Percentiles rank a stretch among this genome's conserved stretches.
Evolutionary conservation across 2,888 invertebrate species (phyloP).

Genomic region (Melinaea menophilus): DNA sequence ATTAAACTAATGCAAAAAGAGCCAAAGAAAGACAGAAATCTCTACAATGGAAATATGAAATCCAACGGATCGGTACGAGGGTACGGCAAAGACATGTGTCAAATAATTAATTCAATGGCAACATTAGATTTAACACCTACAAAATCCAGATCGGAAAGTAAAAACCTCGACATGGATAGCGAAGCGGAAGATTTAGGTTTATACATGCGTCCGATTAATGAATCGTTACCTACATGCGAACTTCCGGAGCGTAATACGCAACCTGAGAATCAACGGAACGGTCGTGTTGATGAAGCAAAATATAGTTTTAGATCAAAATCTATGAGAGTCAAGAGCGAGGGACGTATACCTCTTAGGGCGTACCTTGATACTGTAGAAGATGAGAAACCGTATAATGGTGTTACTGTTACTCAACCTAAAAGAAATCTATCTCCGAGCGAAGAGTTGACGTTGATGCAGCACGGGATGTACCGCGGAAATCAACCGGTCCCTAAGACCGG

Average conservation of each 20-base stretch:
- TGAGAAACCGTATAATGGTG: conserved; percentile 57
- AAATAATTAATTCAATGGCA: conserved; percentile 71
- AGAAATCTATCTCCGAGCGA: conserved; percentile 74
- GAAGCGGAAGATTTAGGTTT: conserved; percentile 71
- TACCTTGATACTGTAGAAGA: conserved; percentile 60
- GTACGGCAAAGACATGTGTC: conserved; percentile 58
- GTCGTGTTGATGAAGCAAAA: conserved; percentile 64
- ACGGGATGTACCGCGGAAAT: conserved; percentile 64
- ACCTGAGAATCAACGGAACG: conserved; percentile 59
- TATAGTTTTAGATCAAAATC: conserved; percentile 76
- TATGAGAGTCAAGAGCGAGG: conserved; percentile 73
- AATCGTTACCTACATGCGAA: conserved; percentile 69
- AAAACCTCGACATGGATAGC: conserved; percentile 54
- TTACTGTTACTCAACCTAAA: conserved; percentile 75
- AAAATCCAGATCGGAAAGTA: conserved; percentile 59
- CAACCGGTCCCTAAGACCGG: conserved; percentile 48
- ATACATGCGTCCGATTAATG: conserved; percentile 68
- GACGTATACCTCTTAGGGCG: conserved; percentile 63
- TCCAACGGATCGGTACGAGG: conserved; percentile 36
- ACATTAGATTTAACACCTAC: conserved; percentile 66
- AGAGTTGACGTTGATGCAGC: conserved; percentile 72
- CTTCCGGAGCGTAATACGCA: conserved; percentile 67
- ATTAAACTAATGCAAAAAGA: conserved; percentile 64
- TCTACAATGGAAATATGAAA: conserved; percentile 35
- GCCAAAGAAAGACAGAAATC: conserved; percentile 51